Base-by-base conservation (phyloP, 2,113 vertebrate genomes). In the Triplophysa rosa region DNA sequence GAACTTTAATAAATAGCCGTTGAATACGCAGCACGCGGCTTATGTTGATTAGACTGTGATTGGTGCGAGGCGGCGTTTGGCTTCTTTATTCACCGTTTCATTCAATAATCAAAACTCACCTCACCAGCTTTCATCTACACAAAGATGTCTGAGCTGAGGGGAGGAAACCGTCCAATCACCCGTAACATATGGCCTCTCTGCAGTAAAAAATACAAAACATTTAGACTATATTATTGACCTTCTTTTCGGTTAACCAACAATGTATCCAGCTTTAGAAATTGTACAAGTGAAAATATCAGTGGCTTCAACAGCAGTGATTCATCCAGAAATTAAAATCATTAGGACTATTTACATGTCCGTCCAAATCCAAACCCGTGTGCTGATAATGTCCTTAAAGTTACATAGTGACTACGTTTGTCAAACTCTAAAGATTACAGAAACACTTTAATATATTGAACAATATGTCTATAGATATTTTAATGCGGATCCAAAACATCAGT, bases 161-260 rank as follows among this genome's bases (percentile, higher is more conserved):
- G 71, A 26, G 77, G 64, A 82, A 67, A 67, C 54, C 75, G 47
- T 73, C 82, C 85, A 84, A 81, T 83, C 83, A 68, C 33, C 65
- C 68, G 40, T 45, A 69, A 67, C 56, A 42, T 69, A 23, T 24
- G 1, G 59, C 65, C 17, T 56, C 21, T n/a, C 69, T 23, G 29
- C 73, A 47, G 62, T 23, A 54, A 21, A 67, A 13, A 26, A 26
- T 37, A 37, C 33, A 37, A 37, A 37, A 37, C 33, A 42, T 12
- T 24, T 5, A n/a, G 14, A 19, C 63, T 24, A 74, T 37, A 69
- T 80, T 8, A 66, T 52, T 74, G 61, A 8, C 33, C 33, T 37
- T 37, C 33, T 37, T 37, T 37, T 37, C 1, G 33, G 33, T 37
- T 37, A 37, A 7, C 33, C 33, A 37, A 37, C 33, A 7, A 8